These are phyloP conservation scores for Lophochroa leadbeateri DNA, from an alignment of 2,113 vertebrate species.

Conservation along the genomic window DNA sequence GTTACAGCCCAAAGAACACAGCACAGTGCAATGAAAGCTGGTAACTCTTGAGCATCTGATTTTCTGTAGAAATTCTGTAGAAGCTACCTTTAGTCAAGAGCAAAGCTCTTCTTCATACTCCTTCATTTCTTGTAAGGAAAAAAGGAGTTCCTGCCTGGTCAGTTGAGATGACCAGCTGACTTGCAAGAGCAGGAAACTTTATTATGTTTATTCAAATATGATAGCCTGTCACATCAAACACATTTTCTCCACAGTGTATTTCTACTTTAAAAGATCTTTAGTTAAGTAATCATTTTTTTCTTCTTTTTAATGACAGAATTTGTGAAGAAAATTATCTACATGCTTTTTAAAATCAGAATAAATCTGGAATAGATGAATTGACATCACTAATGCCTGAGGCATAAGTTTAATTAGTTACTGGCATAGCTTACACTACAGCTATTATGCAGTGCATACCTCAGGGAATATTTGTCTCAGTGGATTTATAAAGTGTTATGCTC, in stretches of 20 bases:
- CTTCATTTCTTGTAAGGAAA: neutral
- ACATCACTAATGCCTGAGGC: conserved; percentile 10
- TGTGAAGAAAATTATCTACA: neutral
- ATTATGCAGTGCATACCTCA: neutral
- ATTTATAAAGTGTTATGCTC: conserved; percentile 3
- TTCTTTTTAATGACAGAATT: neutral
- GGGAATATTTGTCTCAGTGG: conserved; percentile 11
- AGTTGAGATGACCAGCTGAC: neutral
- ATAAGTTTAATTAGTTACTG: conserved; percentile 51
- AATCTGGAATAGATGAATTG: conserved; percentile 15
- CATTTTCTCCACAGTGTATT: neutral
- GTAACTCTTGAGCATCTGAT: neutral
- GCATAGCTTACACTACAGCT: neutral
- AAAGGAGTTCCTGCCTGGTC: neutral
- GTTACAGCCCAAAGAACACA: neutral
- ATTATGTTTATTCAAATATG: neutral
- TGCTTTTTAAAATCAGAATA: conserved; percentile 10
- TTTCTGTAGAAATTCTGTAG: neutral
- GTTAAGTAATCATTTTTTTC: neutral
- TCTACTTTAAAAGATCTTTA: neutral
- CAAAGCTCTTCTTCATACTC: neutral
- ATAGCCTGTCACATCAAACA: neutral
- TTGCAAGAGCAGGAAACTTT: neutral
- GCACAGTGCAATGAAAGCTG: neutral
- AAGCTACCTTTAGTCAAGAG: neutral